Evolutionary conservation across 2,797 vertebrate genomes (phyloP).

Genomic region (Avahi laniger): DNA sequence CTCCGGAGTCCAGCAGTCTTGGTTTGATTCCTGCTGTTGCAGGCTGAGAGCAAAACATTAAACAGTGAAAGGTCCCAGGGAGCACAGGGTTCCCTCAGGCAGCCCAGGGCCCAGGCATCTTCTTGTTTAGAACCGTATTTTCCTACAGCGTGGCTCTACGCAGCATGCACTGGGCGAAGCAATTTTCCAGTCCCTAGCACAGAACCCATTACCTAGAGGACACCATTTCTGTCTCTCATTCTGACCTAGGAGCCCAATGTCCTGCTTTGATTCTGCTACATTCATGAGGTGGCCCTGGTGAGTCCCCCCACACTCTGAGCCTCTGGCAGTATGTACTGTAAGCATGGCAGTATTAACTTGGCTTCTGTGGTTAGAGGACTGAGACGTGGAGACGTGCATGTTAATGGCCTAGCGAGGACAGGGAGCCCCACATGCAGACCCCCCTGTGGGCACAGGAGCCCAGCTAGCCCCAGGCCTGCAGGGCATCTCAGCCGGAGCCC

Average conservation of each 20-base stretch:
- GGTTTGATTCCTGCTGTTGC: neutral
- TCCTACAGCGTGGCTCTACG: neutral
- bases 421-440: fast-evolving
- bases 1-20: neutral
- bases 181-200: neutral
- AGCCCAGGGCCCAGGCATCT: neutral
- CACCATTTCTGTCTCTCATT: fast-evolving
- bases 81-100: neutral
- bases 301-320: neutral
- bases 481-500: neutral
- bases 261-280: neutral
- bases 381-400: fast-evolving
- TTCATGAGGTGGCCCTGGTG: neutral
- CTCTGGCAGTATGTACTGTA: neutral
- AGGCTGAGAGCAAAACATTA: neutral
- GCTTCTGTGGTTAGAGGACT: neutral
- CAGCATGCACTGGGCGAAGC: neutral
- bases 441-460: neutral
- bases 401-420: neutral
- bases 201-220: neutral
- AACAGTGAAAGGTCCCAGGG: neutral
- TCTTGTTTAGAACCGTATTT: neutral
- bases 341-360: neutral
- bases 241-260: neutral
- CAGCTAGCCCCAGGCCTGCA: neutral